These are phyloP conservation scores for Platyura marginata DNA, from an alignment of 1,140 invertebrate species.

Conservation along the genomic window DNA sequence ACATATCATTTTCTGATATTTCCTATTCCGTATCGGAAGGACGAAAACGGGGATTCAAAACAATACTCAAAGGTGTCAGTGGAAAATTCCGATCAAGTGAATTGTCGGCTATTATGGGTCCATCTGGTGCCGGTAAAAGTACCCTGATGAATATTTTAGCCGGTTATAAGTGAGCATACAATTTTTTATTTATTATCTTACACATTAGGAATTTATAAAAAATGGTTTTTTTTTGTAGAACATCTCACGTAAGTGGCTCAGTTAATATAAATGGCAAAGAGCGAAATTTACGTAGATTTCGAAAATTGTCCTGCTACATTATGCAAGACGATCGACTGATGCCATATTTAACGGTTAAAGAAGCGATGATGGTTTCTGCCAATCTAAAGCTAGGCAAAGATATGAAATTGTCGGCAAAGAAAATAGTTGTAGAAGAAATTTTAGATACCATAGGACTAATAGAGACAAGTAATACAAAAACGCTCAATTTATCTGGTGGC, in stretches of 20 bases:
- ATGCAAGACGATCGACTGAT: constrained; percentile 90
- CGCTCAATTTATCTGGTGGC: constrained; percentile 72
- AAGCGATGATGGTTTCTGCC: constrained; percentile 80
- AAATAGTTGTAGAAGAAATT: constrained; percentile 65
- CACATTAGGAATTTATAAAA: neutral
- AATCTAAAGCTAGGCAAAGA: constrained; percentile 80
- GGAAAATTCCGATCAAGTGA: constrained; percentile 60
- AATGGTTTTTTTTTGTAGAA: constrained; percentile 29
- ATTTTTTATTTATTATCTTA: neutral
- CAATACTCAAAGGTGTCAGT: constrained; percentile 67
- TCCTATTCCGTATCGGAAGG: constrained; percentile 73
- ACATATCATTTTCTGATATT: constrained; percentile 71
- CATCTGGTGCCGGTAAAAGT: constrained; percentile 84
- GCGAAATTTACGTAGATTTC: constrained; percentile 64
- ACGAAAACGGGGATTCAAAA: constrained; percentile 56
- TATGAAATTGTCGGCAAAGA: constrained; percentile 50
- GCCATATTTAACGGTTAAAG: constrained; percentile 70
- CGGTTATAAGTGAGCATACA: constrained; percentile 61
- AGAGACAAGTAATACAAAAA: constrained; percentile 60
- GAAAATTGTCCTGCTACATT: constrained; percentile 88
- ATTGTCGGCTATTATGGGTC: constrained; percentile 85
- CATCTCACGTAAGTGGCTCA: constrained; percentile 53
- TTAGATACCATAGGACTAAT: constrained; percentile 52
- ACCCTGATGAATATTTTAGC: constrained; percentile 81
- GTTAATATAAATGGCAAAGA: constrained; percentile 71